A percentile compares a stretch with the other conserved stretches of the same genome.
phyloP scores from a whole-genome alignment of 2,113 vertebrate species.

The Aspiorhynchus laticeps region DNA sequence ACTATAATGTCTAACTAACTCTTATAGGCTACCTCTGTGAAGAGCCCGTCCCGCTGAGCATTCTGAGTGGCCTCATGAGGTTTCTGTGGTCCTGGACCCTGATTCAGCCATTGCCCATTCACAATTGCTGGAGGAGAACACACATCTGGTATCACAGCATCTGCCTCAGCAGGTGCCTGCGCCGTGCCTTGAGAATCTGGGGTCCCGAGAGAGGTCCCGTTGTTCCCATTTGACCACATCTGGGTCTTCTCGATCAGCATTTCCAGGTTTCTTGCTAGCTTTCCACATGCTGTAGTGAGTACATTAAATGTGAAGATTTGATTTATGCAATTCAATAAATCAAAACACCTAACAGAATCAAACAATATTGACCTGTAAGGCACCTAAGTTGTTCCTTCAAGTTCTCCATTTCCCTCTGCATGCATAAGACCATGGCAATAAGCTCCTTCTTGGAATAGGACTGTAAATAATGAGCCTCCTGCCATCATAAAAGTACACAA shows the following conservation, averaged over 20 bases:
- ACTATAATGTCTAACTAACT: background rate
- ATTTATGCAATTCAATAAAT: slow-evolving; percentile 11
- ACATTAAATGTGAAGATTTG: background rate
- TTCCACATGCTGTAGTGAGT: slow-evolving; percentile 62
- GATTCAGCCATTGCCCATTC: slow-evolving; percentile 62
- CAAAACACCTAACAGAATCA: background rate
- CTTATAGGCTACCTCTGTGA: slow-evolving; percentile 50
- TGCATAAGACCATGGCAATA: slow-evolving; percentile 67
- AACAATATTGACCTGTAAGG: slow-evolving; percentile 61
- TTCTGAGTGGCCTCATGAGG: slow-evolving; percentile 44
- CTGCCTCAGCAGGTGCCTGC: slow-evolving; percentile 43
- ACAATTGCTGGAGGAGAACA: slow-evolving; percentile 46
- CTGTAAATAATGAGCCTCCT: slow-evolving; percentile 63
- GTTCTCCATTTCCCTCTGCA: slow-evolving; percentile 68
- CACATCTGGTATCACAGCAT: slow-evolving; percentile 47
- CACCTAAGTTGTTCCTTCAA: slow-evolving; percentile 69
- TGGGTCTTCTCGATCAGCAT: slow-evolving; percentile 64
- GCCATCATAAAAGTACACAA: background rate
- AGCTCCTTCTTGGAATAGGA: slow-evolving; percentile 65
- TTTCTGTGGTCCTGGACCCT: slow-evolving; percentile 48
- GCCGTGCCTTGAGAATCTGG: slow-evolving; percentile 46
- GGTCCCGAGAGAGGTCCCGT: slow-evolving; percentile 41
- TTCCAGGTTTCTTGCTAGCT: slow-evolving; percentile 65
- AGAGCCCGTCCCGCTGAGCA: slow-evolving; percentile 51
- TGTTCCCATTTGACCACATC: slow-evolving; percentile 58